phyloP scores from a whole-genome alignment of 2,113 vertebrate species.

The Rhegmatorhina hoffmannsi region DNA sequence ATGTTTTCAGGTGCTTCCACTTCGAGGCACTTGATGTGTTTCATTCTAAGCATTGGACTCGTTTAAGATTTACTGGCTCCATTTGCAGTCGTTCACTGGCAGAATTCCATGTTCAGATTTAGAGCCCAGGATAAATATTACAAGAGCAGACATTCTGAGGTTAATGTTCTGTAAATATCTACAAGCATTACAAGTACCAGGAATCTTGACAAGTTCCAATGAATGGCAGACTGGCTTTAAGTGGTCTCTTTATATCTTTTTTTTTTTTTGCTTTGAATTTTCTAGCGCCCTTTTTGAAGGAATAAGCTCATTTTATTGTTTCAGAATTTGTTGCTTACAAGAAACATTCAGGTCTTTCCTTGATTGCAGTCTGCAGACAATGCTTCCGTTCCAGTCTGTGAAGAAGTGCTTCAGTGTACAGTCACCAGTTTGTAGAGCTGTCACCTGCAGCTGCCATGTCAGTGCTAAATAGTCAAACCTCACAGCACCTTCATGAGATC shows the following conservation, averaged over 20 bases:
- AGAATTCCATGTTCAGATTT: not conserved
- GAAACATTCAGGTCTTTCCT: not conserved
- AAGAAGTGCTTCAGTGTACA: conserved; percentile 15
- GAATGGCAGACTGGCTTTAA: not conserved
- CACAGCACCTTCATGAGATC: not conserved
- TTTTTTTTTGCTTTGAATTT: conserved; percentile 10
- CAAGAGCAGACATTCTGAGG: not conserved
- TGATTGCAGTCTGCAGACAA: conserved; percentile 1
- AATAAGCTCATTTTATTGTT: not conserved
- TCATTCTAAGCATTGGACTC: not conserved
- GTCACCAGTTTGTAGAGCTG: conserved; percentile 20
- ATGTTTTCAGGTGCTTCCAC: not conserved
- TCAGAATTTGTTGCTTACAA: not conserved
- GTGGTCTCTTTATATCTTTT: not conserved
- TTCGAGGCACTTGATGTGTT: not conserved
- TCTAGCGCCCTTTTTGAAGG: not conserved
- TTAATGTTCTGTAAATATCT: conserved; percentile 24
- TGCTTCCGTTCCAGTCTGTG: not conserved
- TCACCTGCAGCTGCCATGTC: not conserved
- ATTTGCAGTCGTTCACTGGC: not conserved
- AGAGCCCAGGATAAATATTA: not conserved
- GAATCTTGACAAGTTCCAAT: not conserved
- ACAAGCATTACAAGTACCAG: not conserved
- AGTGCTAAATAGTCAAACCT: conserved; percentile 6
- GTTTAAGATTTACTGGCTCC: not conserved